phyloP scores from a whole-genome alignment of 2,113 vertebrate species.

The Trematocara marginatum region DNA sequence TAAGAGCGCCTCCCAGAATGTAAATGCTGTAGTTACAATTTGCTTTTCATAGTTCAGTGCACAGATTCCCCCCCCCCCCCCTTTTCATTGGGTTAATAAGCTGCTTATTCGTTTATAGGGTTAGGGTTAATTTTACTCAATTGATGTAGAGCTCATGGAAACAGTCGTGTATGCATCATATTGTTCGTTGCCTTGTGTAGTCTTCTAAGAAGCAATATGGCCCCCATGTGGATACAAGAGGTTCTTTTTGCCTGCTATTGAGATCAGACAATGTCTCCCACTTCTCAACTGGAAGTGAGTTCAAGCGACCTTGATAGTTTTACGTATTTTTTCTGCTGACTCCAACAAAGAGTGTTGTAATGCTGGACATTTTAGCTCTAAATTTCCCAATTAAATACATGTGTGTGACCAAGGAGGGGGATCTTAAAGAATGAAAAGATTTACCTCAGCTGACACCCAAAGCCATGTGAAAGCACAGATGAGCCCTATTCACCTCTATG shows the following conservation, averaged over 20 bases:
- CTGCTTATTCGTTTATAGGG: not conserved
- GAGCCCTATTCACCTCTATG: not conserved
- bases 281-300: not conserved
- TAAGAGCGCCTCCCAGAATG: conserved; percentile 6
- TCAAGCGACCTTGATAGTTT: not conserved
- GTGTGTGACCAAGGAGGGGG: not conserved
- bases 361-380: not conserved
- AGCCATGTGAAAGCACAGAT: not conserved
- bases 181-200: not conserved
- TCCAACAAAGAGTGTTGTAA: not conserved
- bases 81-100: not conserved
- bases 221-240: not conserved
- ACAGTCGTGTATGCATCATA: not conserved
- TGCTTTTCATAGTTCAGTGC: not conserved
- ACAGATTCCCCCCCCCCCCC: not conserved
- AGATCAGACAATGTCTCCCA: not conserved
- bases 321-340: not conserved
- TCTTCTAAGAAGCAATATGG: not conserved
- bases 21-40: not conserved
- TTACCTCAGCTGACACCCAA: not conserved
- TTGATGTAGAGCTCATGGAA: not conserved
- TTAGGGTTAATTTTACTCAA: not conserved
- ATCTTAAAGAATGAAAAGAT: not conserved
- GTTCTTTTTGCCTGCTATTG: not conserved
- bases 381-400: too few species aligned